A percentile compares a stretch with the other conserved stretches of the same genome.
Evolutionary conservation across 2,113 vertebrate species (phyloP).

Genomic region (Plecturocebus donacophilus): DNA sequence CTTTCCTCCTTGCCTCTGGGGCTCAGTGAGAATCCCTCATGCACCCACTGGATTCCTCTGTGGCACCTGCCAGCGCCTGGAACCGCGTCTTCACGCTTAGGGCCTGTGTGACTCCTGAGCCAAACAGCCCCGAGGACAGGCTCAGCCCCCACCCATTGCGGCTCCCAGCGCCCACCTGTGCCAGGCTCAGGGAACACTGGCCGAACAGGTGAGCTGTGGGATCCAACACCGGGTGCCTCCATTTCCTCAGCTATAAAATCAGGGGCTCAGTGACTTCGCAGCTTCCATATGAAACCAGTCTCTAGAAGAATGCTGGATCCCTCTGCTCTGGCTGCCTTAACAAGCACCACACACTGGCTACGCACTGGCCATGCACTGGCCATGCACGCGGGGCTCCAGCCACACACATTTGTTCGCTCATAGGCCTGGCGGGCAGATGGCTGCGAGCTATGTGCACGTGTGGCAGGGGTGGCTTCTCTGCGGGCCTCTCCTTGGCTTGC

Average conservation of each 20-base stretch:
- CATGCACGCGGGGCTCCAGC: fast-evolving
- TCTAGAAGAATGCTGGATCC: neutral
- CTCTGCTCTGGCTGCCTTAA: neutral
- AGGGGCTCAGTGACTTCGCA: neutral
- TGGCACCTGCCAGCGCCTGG: neutral
- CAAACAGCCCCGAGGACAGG: neutral
- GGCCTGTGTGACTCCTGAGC: too few relatives aligned
- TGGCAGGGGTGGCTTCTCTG: neutral
- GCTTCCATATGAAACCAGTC: neutral
- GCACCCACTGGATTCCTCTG: neutral
- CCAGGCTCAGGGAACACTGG: neutral
- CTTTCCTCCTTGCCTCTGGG: neutral
- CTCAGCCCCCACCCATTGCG: neutral
- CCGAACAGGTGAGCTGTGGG: neutral
- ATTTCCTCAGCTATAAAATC: neutral
- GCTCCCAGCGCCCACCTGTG: too few relatives aligned
- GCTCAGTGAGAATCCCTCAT: too few relatives aligned
- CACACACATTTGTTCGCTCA: neutral
- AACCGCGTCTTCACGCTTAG: too few relatives aligned
- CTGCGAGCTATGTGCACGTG: neutral
- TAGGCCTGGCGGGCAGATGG: neutral
- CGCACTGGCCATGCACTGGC: too few relatives aligned
- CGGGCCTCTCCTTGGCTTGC: neutral
- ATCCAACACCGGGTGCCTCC: neutral
- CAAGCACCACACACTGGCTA: fast-evolving